Conservation (phyloP, 2,113 vertebrate species). For the Azemiops feae region DNA sequence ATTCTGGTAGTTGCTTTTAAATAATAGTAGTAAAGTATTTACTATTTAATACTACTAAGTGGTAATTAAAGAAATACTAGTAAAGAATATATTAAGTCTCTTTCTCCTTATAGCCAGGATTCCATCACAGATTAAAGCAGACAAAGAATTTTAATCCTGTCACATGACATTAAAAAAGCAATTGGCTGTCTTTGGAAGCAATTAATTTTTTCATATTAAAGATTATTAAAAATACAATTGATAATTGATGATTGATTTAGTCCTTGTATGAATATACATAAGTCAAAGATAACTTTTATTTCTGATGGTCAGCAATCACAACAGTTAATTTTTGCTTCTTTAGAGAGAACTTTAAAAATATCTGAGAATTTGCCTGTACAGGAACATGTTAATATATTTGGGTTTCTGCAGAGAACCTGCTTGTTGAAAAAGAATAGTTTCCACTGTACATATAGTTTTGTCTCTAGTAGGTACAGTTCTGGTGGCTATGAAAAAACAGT, state of each 20-base stretch:
- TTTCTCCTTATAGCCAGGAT: not conserved
- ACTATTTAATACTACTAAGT: conserved; percentile 9
- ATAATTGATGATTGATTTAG: not conserved
- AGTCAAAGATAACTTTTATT: not conserved
- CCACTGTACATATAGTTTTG: not conserved
- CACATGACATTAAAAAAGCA: not conserved
- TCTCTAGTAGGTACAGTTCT: conserved; percentile 22
- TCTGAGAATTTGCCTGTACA: not conserved
- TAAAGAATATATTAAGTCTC: not conserved
- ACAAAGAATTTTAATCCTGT: not conserved
- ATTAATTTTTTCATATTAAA: conserved; percentile 12
- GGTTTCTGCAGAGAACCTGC: conserved; percentile 1
- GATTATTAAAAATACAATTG: conserved; percentile 3
- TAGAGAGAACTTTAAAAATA: conserved; percentile 10
- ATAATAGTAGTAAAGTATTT: not conserved
- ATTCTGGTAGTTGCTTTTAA: conserved; percentile 9
- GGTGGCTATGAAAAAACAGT: not conserved
- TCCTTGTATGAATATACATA: not conserved
- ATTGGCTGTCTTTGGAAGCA: not conserved
- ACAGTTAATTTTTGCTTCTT: conserved; percentile 12
- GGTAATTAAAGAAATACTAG: not conserved
- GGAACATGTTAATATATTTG: conserved; percentile 13
- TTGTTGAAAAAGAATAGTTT: not conserved
- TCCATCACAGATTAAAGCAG: not conserved
- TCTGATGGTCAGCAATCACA: not conserved